Evolutionary conservation across 2,888 invertebrate genomes (phyloP), one percentile per base, ranked within the genome.

Genomic region (Unio pictorum): DNA sequence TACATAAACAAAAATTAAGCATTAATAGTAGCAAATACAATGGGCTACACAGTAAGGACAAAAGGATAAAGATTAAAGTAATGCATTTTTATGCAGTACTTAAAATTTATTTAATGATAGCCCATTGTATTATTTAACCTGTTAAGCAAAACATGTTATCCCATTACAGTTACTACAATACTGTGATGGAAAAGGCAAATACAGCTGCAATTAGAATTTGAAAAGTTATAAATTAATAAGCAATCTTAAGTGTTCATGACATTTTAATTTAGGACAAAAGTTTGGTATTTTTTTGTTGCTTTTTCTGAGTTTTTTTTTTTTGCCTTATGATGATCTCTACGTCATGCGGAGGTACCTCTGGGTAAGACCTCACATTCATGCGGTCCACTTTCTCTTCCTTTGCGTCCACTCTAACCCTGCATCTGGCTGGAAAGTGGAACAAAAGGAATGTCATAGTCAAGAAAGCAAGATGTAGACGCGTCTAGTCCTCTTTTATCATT

Each of bases 281-380:
- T 56, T 56, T 30, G 56, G 11, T 45, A 15, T 11, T 8, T 34
- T 34, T 45, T 45, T 11, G 45, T 15, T 45, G 45, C 45, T 45
- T 34, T 34, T 34, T 61, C 62, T 58, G 62, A 59, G 20, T 54
- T 67, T 66, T 59, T 67, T 73, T 72, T 69, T 69, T 73, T 73
- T 68, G 69, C 64, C 62, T 64, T 67, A 96, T 96, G 62, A 96
- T 96, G 88, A 96, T 95, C 91, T 97, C 97, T 62, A 97, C 96
- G 91, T 97, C 97, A 74, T 81, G 78, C 84, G 81, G 74, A 64
- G 82, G 84, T 83, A 84, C 84, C 84, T 86, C 83, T 65, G 71
- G 76, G 76, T 76, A 78, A 78, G 80, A 82, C 83, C 82, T 82
- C 82, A 80, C 78, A 78, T 73, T 70, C 70, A 70, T 73, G 73